Evolutionary conservation across 2,797 vertebrate genomes (phyloP), one percentile per base, ranked within the genome.

Genomic region (Acomys russatus): DNA sequence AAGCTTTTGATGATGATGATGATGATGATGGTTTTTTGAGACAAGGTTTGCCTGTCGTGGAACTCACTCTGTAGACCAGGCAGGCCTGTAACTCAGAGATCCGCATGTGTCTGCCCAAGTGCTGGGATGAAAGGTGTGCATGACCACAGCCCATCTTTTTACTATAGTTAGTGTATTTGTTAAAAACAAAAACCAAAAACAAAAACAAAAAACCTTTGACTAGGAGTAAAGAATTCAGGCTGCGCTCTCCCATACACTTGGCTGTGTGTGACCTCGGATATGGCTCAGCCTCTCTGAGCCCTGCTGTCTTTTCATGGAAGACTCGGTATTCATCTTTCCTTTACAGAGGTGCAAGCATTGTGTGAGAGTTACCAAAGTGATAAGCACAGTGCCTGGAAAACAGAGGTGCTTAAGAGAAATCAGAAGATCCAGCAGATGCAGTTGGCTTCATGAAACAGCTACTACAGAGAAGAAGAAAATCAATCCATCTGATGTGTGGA

Each of bases 401-500:
- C 2, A 18, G 20, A 1, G 9, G 2, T 20, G 9, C 74, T 71
- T 87, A 93, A 92, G 66, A 92, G 38, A 83, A 79, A 33, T 76
- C 11, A 38, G 90, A 94, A 92, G 90, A 88, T 61, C 25, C 4
- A 28, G 11, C 38, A 87, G 78, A 80, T 12, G 66, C 23, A 30
- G 9, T 85, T 74, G n/a, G 20, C 64, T 96, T 91, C 9, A 88
- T 90, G 71, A 93, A 96, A 25, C 18, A 28, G 77, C 91, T 95
- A 88, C 92, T 76, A 35, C 68, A 92, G 96, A 88, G 63, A 89
- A 82, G 56, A 91, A 84, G 74, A 44, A 70, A 70, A 38, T 79
- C 28, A 56, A 63, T 25, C 35, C 56, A 61, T 88, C n/a, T 64
- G 77, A 95, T 92, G 68, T 74, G 83, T 95, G 90, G 93, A 80